Base-by-base conservation (phyloP, 1,140 invertebrate genomes). In the Chironomus tepperi region DNA sequence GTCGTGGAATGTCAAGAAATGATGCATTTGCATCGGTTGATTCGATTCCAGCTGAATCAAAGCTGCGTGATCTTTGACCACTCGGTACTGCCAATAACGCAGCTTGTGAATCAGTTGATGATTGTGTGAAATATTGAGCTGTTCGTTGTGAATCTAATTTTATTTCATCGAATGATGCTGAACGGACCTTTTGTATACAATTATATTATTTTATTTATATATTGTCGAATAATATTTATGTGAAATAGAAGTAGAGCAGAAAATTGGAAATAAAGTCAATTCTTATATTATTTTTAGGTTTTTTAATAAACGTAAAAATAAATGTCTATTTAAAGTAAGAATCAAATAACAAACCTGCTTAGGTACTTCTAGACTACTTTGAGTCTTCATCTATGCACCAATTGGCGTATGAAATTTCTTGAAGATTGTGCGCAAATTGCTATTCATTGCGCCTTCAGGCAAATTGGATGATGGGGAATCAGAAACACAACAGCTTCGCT, bases 81-180 rank as follows among this genome's bases (percentile, higher is more conserved):
- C 85, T 86, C 1, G 90, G 90, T 43, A 91, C 89, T 3, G 87
- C 83, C 1, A 92, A 82, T 19, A 88, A 78, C 74, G 81, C 82
- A 8, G 82, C 81, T 24, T 82, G 80, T 64, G 84, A 81, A 64
- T 83, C 82, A 21, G 76, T 78, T 42, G 81, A 79, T 12, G 81
- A 79, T 42, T 84, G 84, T 67, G 85, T 83, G 43, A 82, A 81
- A 73, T 77, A 21, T 77, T 82, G 64, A 78, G 78, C 81, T 83
- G 79, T 73, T 12, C 89, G 87, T 77, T 90, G 89, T 24, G 89
- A 87, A 77, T 92, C 91, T 78, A 93, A 80, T 79, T 94, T 91
- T 79, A 94, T 93, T 84, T 94, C 92, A 84, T 94, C 93, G 83
- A 93, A 94, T 74, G 92, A 93, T 57, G 92, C 92, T 64, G 91